Evolutionary conservation across 2,797 vertebrate genomes (phyloP).

Genomic region (Stomatorhinus walkeri): DNA sequence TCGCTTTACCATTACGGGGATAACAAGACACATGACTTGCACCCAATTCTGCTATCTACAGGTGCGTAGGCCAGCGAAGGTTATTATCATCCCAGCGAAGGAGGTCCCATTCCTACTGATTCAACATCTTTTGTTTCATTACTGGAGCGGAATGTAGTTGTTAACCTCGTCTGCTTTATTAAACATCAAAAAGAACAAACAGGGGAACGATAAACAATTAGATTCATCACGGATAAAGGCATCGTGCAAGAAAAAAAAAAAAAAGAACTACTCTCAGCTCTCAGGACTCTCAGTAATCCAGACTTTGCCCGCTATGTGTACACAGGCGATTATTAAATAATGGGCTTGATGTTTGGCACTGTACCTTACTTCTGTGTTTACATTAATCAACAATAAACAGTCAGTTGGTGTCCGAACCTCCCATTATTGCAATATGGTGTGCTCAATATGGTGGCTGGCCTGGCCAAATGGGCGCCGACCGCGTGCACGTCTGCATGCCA

Average conservation of each 20-base stretch:
- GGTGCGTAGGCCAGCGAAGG: background rate
- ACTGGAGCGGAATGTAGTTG: background rate
- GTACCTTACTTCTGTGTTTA: background rate
- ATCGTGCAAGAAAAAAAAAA: background rate
- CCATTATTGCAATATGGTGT: conserved; percentile 11
- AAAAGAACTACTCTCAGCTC: background rate
- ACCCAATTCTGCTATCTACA: background rate
- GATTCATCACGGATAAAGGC: background rate
- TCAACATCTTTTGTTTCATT: background rate
- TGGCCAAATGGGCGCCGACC: background rate
- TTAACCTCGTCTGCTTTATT: background rate
- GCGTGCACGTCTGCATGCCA: background rate
- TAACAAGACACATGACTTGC: background rate
- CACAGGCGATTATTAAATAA: conserved; percentile 7
- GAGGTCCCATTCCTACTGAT: background rate
- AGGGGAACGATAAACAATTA: background rate
- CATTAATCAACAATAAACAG: background rate
- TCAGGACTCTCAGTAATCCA: background rate
- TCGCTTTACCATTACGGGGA: background rate
- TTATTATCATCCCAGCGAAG: background rate
- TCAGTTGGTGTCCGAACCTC: background rate
- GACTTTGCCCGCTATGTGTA: background rate
- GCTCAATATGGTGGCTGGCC: background rate
- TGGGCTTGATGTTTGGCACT: background rate
- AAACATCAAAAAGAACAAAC: conserved; percentile 1